Percentiles rank a stretch among this genome's conserved stretches.
Evolutionary conservation across 2,888 invertebrate species (phyloP).

Genomic region (Helicoverpa assulta): DNA sequence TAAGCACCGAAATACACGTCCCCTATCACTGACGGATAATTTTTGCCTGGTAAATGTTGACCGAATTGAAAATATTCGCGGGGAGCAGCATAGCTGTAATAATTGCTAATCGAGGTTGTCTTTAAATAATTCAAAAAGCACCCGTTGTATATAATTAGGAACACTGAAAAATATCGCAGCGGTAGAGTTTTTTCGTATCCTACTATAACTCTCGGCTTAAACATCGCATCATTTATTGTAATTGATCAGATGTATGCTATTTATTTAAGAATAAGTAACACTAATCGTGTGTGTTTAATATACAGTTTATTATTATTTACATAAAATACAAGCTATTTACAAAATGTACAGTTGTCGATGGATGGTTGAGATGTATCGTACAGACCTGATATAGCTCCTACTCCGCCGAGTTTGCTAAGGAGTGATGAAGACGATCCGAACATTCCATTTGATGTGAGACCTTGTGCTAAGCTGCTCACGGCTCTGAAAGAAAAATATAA

Average conservation of each 20-base stretch:
- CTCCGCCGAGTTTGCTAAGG: slow-evolving; percentile 88
- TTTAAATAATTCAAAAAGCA: neutral
- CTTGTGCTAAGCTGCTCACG: slow-evolving; percentile 89
- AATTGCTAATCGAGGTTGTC: neutral
- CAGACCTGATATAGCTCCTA: slow-evolving; percentile 88
- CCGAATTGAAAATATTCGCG: neutral
- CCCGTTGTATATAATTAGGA: neutral
- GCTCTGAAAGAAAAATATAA: slow-evolving; percentile 84
- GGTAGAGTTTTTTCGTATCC: neutral
- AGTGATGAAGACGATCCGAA: slow-evolving; percentile 94
- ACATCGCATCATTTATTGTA: slow-evolving; percentile 5
- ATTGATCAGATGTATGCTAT: neutral
- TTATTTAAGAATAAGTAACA: neutral
- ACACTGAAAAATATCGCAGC: slow-evolving; percentile 2
- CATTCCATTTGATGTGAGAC: slow-evolving; percentile 93
- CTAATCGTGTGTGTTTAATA: slow-evolving; percentile 30
- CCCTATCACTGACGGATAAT: slow-evolving; percentile 6
- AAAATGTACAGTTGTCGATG: slow-evolving; percentile 47
- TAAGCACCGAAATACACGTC: neutral
- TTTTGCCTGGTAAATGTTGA: slow-evolving; percentile 24
- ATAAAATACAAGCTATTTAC: slow-evolving; percentile 54
- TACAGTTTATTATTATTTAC: slow-evolving; percentile 48
- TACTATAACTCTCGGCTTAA: neutral
- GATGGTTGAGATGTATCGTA: slow-evolving; percentile 58
- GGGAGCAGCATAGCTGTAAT: neutral